phyloP scores from a whole-genome alignment of 2,113 vertebrate species.

The Hemiscyllium ocellatum region DNA sequence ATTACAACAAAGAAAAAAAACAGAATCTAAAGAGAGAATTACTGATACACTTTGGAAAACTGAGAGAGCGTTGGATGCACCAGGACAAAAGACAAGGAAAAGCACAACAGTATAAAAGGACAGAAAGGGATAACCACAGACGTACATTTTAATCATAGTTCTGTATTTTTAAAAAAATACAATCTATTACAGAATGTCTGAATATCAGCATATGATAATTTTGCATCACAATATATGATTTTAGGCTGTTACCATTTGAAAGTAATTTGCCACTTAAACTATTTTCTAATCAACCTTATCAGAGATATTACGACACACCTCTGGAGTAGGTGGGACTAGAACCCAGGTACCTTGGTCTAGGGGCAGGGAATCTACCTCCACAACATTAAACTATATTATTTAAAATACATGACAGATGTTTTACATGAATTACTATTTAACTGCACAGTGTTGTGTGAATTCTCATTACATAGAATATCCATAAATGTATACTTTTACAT shows the following conservation, averaged over 20 bases:
- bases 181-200: background rate
- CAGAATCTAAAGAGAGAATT: background rate
- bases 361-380: too few relatives aligned
- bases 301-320: too few relatives aligned
- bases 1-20: background rate
- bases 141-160: background rate
- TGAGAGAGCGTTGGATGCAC: background rate
- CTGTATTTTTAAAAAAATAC: too few relatives aligned
- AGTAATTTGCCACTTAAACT: background rate
- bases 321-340: too few relatives aligned
- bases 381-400: background rate
- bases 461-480: background rate
- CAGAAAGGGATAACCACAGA: background rate
- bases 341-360: too few relatives aligned
- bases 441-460: background rate
- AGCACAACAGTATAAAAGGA: background rate
- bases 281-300: too few relatives aligned
- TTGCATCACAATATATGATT: background rate
- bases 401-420: background rate
- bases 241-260: background rate
- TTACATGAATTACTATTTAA: background rate
- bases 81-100: background rate
- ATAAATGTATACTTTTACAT: background rate
- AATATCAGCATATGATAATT: background rate
- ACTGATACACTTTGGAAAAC: background rate